Conservation (phyloP, 2,797 vertebrate genomes). For the Macropodus opercularis region DNA sequence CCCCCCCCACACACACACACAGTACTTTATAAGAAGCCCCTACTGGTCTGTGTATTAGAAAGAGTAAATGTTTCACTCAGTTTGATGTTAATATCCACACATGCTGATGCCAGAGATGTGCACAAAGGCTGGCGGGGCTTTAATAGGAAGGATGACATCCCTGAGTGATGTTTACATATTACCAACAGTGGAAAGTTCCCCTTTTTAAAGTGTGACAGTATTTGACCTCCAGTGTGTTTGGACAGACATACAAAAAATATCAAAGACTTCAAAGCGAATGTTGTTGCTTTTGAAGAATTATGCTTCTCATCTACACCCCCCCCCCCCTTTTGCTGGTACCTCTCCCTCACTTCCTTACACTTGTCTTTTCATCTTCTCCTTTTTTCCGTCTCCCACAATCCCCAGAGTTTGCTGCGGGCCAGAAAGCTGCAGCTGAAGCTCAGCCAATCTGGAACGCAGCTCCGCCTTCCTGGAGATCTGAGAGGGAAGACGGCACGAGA, state of each 20-base stretch:
- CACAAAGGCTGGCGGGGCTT: constrained; percentile 13
- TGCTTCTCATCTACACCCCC: constrained; percentile 50
- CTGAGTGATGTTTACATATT: constrained; percentile 52
- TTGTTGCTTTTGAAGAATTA: constrained; percentile 77
- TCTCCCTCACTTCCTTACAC: constrained; percentile 81
- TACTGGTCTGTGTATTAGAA: neutral
- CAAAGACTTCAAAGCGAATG: constrained; percentile 74
- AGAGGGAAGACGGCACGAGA: constrained; percentile 65
- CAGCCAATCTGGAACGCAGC: constrained; percentile 86
- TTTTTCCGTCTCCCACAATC: constrained; percentile 79
- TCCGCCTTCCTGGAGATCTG: constrained; percentile 86
- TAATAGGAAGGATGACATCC: constrained; percentile 11
- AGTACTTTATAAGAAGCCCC: constrained; percentile 30
- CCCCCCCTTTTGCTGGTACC: constrained; percentile 38
- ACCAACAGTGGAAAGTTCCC: constrained; percentile 27
- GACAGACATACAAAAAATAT: constrained; percentile 67
- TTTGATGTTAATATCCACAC: constrained; percentile 35
- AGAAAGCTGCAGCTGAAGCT: constrained; percentile 86
- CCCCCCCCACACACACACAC: constrained; percentile 20
- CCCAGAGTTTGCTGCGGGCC: constrained; percentile 83
- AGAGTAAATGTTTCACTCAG: constrained; percentile 12
- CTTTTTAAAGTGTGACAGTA: constrained; percentile 50
- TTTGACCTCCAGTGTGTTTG: constrained; percentile 68
- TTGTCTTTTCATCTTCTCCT: constrained; percentile 87
- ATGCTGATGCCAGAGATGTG: constrained; percentile 22